These are phyloP conservation scores for Microtus ochrogaster DNA, from an alignment of 2,113 vertebrate genomes.

Conservation along the genomic window DNA sequence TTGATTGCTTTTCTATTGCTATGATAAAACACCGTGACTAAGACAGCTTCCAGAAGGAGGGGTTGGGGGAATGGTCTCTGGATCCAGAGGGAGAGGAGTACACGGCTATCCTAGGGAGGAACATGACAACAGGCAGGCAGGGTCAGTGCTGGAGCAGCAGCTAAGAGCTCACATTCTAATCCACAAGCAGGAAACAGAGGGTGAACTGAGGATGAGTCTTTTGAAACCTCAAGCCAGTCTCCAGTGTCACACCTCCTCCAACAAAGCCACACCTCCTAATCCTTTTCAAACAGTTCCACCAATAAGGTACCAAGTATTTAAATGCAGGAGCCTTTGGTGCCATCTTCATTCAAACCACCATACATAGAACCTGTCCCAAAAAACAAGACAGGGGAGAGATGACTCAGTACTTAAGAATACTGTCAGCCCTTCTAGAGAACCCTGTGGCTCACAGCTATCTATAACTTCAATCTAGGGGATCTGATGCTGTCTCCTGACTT, in stretches of 20 bases:
- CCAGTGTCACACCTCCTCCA: no score
- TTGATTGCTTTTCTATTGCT: not conserved
- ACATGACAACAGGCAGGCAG: not conserved
- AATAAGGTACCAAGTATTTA: not conserved
- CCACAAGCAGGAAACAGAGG: not conserved
- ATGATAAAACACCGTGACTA: not conserved
- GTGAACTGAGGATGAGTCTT: not conserved
- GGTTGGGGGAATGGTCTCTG: fast-evolving
- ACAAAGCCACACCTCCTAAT: not conserved
- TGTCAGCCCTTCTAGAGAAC: not conserved
- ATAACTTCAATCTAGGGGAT: not conserved
- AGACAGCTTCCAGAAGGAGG: not conserved
- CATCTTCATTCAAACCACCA: not conserved
- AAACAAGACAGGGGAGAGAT: not conserved
- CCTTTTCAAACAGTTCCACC: not conserved
- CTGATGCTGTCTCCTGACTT: not conserved
- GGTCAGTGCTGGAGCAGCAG: not conserved
- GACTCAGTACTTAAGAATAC: not conserved
- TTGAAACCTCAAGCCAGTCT: not conserved
- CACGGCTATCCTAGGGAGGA: not conserved
- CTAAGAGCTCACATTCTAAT: not conserved
- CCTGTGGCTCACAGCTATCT: not conserved
- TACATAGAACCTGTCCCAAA: not conserved
- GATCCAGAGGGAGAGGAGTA: not conserved
- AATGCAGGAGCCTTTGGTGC: not conserved